A percentile compares a stretch with the other conserved stretches of the same genome.
These are phyloP conservation scores for Piscicola geometra DNA, from an alignment of 2,888 invertebrate species.

Conservation along the genomic window DNA sequence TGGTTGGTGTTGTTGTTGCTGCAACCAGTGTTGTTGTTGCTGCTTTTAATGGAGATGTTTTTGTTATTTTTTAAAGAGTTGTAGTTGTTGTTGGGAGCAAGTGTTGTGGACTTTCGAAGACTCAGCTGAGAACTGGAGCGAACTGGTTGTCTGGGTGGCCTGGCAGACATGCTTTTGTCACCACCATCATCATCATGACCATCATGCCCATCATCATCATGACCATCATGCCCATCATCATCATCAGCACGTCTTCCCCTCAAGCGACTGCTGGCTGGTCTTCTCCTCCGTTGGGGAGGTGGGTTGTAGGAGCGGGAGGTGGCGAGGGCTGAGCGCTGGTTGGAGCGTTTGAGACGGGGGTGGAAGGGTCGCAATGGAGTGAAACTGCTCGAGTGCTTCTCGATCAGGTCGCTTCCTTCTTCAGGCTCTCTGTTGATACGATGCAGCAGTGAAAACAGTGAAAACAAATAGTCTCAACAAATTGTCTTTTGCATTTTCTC, in stretches of 20 bases:
- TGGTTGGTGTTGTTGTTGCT: neutral
- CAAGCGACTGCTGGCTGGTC: neutral
- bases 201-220: neutral
- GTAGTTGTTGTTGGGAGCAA: neutral
- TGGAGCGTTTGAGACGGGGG: neutral
- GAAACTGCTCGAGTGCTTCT: conserved; percentile 18
- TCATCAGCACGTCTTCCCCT: no score
- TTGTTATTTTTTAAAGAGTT: neutral
- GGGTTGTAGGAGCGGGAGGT: conserved; percentile 15
- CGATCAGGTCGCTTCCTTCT: conserved; percentile 1
- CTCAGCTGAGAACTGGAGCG: no score
- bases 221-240: conserved; percentile 6
- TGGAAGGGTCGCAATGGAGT: conserved; percentile 4
- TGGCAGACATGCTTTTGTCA: neutral
- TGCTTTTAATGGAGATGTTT: neutral
- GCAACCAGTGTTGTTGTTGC: neutral
- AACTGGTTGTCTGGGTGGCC: no score
- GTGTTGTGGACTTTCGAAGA: no score
- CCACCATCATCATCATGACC: neutral
- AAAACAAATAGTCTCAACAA: no score
- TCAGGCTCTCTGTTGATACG: no score
- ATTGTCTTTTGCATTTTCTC: no score
- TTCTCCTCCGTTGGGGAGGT: neutral
- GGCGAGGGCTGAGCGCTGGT: neutral
- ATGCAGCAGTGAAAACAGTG: no score